Percentiles rank a stretch among this genome's conserved stretches.
phyloP scores from a whole-genome alignment of 2,888 invertebrate species.

The Chironomus riparius region DNA sequence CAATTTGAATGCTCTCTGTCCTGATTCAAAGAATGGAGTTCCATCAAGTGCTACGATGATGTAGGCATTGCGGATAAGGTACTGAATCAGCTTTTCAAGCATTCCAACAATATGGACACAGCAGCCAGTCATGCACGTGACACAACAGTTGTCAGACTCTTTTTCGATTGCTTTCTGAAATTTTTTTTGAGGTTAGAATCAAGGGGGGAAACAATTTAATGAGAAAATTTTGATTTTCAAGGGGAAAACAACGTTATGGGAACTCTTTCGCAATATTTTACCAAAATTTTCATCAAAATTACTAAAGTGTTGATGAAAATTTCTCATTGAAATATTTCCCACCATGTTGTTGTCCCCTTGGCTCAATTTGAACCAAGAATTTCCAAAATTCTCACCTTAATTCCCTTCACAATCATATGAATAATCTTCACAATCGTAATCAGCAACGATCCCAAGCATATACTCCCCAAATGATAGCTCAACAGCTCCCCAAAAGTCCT shows the following conservation, averaged over 20 bases:
- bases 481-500: constrained; percentile 45
- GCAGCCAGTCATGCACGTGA: constrained; percentile 44
- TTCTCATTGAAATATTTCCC: too few species aligned
- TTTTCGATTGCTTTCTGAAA: background rate
- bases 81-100: constrained; percentile 57
- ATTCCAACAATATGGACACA: constrained; percentile 58
- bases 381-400: too few species aligned
- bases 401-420: constrained; percentile 43
- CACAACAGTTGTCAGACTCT: constrained; percentile 30
- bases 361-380: too few species aligned
- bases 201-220: too few species aligned
- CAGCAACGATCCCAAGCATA: constrained; percentile 66
- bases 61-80: constrained; percentile 59
- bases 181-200: too few species aligned
- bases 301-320: too few species aligned
- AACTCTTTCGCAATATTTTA: too few species aligned
- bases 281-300: too few species aligned
- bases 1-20: constrained; percentile 51
- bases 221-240: too few species aligned
- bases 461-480: constrained; percentile 66
- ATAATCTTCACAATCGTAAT: constrained; percentile 61
- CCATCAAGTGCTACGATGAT: constrained; percentile 59
- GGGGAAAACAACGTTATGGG: too few species aligned
- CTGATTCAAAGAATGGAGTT: constrained; percentile 53
- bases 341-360: too few species aligned